These are phyloP conservation scores for Eristalis arbustorum DNA, from an alignment of 2,888 invertebrate species.

Conservation along the genomic window DNA sequence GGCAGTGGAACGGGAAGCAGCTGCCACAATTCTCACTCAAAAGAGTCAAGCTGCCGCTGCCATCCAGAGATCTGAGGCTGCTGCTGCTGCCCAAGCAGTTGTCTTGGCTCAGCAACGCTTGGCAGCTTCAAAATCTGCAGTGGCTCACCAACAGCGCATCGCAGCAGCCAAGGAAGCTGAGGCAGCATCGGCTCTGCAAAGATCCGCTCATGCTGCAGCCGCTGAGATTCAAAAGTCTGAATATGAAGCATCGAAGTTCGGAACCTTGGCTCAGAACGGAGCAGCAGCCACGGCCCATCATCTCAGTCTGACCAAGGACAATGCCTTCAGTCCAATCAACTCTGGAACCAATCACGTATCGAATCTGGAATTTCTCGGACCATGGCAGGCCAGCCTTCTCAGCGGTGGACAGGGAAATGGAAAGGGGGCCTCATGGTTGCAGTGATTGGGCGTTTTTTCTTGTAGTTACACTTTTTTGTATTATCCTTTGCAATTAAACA, in stretches of 20 bases:
- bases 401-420: conserved; percentile 66
- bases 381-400: conserved; percentile 72
- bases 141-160: conserved; percentile 86
- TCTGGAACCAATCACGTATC: conserved; percentile 77
- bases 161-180: conserved; percentile 87
- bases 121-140: conserved; percentile 86
- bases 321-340: conserved; percentile 80
- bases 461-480: not conserved
- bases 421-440: conserved; percentile 40
- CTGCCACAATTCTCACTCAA: conserved; percentile 84
- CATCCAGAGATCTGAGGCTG: conserved; percentile 85
- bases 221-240: conserved; percentile 86
- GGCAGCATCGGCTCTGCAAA: conserved; percentile 86
- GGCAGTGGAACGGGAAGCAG: conserved; percentile 87
- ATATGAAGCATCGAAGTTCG: conserved; percentile 83
- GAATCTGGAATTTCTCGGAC: conserved; percentile 75
- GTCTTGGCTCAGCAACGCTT: conserved; percentile 86
- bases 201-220: conserved; percentile 86
- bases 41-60: conserved; percentile 86
- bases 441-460: not conserved
- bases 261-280: conserved; percentile 83
- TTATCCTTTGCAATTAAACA: conserved; percentile 36
- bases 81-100: conserved; percentile 85
- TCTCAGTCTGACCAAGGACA: conserved; percentile 83
- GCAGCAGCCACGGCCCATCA: conserved; percentile 83